These are phyloP conservation scores for Fregetta grallaria DNA, from an alignment of 2,113 vertebrate species.

Conservation along the genomic window DNA sequence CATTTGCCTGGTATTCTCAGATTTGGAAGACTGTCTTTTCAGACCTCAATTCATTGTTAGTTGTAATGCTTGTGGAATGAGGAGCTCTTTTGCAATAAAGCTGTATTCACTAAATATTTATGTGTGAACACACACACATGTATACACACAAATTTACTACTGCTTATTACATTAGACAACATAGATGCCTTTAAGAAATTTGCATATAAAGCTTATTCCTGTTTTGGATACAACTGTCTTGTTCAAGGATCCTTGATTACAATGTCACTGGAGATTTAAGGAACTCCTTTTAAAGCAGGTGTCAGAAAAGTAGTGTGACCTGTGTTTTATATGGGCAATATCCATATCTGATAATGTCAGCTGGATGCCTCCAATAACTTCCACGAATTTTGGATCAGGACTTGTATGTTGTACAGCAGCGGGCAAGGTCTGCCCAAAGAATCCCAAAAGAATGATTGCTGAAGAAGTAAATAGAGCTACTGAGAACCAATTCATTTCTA, in stretches of 20 bases:
- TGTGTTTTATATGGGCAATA: not conserved
- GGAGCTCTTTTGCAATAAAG: not conserved
- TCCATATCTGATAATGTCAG: not conserved
- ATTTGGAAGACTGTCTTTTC: not conserved
- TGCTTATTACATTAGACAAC: not conserved
- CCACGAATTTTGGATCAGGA: not conserved
- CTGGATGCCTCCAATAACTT: not conserved
- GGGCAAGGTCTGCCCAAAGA: not conserved
- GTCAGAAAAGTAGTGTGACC: not conserved
- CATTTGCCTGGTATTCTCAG: not conserved
- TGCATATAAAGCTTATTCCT: not conserved
- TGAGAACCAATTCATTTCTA: not conserved
- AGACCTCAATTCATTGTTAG: not conserved
- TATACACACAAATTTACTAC: not conserved
- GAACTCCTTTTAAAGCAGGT: not conserved
- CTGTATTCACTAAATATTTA: not conserved
- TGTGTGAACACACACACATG: fast-evolving
- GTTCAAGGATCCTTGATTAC: not conserved
- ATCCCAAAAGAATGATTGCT: not conserved
- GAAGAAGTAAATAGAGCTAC: not conserved
- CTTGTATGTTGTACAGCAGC: not conserved
- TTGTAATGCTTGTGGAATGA: not conserved
- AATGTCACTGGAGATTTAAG: not conserved
- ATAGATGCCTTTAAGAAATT: not conserved
- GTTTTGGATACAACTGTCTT: not conserved